phyloP scores from a whole-genome alignment of 53 echinoderm and acorn worm genomes.

The Echinometra lucunter region DNA sequence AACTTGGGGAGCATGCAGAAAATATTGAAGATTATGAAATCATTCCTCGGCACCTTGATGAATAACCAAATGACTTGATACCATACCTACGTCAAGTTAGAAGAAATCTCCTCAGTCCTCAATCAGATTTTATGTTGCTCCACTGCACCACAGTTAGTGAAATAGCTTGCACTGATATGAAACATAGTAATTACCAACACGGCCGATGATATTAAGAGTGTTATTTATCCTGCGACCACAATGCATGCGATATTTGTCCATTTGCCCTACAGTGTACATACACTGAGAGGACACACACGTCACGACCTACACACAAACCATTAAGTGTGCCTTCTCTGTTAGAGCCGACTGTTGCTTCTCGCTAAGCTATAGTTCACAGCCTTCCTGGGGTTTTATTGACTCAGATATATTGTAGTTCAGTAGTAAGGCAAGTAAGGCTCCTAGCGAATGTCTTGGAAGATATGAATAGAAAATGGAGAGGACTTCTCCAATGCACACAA shows the following conservation, averaged over 20 bases:
- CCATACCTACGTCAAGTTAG: neutral
- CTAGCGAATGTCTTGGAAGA: neutral
- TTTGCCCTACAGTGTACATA: neutral
- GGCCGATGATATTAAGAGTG: slow-evolving; percentile 17
- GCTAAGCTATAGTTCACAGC: slow-evolving; percentile 24
- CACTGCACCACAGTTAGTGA: neutral
- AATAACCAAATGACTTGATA: neutral
- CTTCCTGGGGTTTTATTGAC: slow-evolving; percentile 39
- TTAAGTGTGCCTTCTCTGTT: neutral
- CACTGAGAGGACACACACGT: slow-evolving; percentile 27
- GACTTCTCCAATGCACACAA: neutral
- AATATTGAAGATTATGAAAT: slow-evolving; percentile 32
- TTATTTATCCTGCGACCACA: slow-evolving; percentile 36
- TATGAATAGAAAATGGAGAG: slow-evolving; percentile 1
- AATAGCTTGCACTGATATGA: slow-evolving; percentile 1
- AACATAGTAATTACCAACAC: slow-evolving; percentile 52
- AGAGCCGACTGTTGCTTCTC: neutral
- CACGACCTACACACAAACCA: slow-evolving; percentile 15
- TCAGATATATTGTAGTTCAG: neutral
- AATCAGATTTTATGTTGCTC: neutral
- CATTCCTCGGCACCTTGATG: neutral
- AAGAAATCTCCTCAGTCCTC: neutral
- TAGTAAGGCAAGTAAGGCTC: neutral
- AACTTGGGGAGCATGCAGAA: neutral
- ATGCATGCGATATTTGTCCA: slow-evolving; percentile 42